Conservation (phyloP, 1,140 invertebrate genomes). For the Drosophila mojavensis region DNA sequence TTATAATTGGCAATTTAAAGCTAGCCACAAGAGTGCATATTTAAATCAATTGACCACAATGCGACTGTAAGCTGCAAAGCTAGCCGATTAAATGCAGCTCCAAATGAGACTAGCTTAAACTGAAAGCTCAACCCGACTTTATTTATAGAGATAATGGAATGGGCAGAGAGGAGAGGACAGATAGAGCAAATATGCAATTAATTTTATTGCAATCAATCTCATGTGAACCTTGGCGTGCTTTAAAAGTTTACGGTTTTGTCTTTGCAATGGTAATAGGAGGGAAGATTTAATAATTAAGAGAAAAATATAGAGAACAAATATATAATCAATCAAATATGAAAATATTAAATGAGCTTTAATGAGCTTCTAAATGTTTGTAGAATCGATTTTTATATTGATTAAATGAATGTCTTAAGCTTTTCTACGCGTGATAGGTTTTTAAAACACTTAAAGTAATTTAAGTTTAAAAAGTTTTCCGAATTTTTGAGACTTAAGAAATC, state of each 20-base stretch:
- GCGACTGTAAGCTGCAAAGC: slow-evolving; percentile 26
- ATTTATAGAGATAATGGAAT: background rate
- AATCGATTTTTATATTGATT: background rate
- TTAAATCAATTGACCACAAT: slow-evolving; percentile 66
- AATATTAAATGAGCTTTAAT: background rate
- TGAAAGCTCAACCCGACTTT: background rate
- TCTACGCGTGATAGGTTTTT: no score
- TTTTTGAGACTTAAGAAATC: no score
- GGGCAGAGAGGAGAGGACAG: background rate
- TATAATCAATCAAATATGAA: no score
- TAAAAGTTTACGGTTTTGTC: no score
- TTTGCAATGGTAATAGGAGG: no score
- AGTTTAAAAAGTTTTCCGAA: no score
- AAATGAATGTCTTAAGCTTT: background rate
- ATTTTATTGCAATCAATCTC: background rate
- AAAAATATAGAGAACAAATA: no score
- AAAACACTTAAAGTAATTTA: no score
- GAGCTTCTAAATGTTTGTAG: background rate
- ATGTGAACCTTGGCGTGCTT: background rate
- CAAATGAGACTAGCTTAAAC: slow-evolving; percentile 12
- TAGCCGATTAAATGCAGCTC: slow-evolving; percentile 21
- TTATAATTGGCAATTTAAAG: slow-evolving; percentile 79
- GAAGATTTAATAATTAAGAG: no score
- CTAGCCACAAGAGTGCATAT: slow-evolving; percentile 60
- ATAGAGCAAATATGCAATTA: background rate